phyloP scores from a whole-genome alignment of 2,888 invertebrate species.

The Agapostemon virescens region DNA sequence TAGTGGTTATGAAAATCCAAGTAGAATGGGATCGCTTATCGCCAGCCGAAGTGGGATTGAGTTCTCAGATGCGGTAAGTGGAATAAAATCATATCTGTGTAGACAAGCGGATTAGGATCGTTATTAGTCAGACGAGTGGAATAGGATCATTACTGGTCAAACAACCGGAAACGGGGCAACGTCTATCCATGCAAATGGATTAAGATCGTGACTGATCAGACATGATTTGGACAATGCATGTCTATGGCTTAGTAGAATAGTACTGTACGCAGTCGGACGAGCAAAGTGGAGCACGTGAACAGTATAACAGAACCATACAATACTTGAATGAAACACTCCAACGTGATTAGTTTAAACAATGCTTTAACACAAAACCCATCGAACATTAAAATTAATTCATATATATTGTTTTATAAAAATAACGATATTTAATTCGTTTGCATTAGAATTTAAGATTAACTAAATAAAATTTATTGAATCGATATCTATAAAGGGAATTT shows the following conservation, averaged over 20 bases:
- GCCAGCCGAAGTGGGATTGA: not conserved
- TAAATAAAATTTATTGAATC: no score
- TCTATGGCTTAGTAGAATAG: conserved; percentile 7
- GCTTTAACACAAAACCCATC: no score
- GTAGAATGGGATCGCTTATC: not conserved
- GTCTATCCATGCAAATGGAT: not conserved
- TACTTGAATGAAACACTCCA: not conserved
- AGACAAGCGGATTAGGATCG: conserved; percentile 3
- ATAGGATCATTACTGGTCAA: not conserved
- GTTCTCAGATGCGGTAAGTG: not conserved
- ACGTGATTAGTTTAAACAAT: not conserved
- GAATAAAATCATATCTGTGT: conserved; percentile 9
- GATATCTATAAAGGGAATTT: no score
- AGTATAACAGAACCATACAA: no score
- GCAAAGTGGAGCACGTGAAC: conserved; percentile 9
- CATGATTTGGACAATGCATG: conserved; percentile 9
- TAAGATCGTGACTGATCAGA: conserved; percentile 13
- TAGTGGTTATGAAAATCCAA: not conserved
- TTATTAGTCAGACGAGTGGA: conserved; percentile 6
- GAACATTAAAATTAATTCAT: no score
- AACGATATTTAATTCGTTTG: no score
- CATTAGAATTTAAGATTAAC: no score
- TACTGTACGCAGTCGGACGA: conserved; percentile 2
- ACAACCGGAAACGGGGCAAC: not conserved
- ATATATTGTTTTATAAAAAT: no score